A percentile compares a stretch with the other conserved stretches of the same genome.
Evolutionary conservation across 2,113 vertebrate species (phyloP).

Genomic region (Verasper variegatus): DNA sequence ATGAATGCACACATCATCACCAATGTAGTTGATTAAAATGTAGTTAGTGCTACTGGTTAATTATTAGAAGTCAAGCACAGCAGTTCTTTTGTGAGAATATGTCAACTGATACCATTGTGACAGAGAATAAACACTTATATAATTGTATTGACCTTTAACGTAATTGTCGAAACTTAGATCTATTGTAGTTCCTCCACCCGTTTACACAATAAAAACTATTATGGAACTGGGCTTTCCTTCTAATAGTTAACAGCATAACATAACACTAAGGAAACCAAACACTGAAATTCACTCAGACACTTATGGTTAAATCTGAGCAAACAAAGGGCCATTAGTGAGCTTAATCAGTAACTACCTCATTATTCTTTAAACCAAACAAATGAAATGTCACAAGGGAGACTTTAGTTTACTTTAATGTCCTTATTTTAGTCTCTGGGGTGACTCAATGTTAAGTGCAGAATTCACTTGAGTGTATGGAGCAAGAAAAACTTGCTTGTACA

Average conservation of each 20-base stretch:
- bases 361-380: slow-evolving; percentile 1
- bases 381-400: too few relatives aligned
- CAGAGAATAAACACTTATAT: neutral
- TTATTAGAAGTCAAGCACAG: neutral
- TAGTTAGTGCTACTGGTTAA: neutral
- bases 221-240: neutral
- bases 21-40: neutral
- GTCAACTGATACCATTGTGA: neutral
- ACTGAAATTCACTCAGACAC: neutral
- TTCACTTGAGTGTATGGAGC: too few relatives aligned
- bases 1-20: neutral
- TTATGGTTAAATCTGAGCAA: slow-evolving; percentile 6
- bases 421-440: too few relatives aligned
- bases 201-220: neutral
- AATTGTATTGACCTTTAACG: neutral
- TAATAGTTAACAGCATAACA: slow-evolving; percentile 13
- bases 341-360: neutral
- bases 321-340: neutral
- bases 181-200: neutral
- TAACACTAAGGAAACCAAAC: neutral
- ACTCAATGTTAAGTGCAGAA: too few relatives aligned
- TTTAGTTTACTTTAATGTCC: too few relatives aligned
- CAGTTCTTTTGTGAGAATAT: neutral
- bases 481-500: too few relatives aligned
- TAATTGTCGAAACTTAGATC: neutral